Evolutionary conservation across 2,113 vertebrate genomes (phyloP).

Genomic region (Donacobius atricapilla): DNA sequence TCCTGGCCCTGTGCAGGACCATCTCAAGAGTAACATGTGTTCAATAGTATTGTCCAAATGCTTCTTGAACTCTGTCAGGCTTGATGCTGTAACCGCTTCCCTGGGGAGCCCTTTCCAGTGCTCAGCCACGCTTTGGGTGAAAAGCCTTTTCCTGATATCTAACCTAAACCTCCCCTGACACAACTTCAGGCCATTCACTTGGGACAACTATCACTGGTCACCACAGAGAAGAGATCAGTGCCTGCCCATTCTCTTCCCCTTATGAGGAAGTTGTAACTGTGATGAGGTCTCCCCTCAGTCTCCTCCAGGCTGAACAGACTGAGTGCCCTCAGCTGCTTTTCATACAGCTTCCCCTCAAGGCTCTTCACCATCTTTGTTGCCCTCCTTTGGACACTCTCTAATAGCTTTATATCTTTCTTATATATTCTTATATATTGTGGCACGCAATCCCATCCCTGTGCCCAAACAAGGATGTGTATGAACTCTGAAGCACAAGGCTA

Average conservation of each 20-base stretch:
- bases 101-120: not conserved
- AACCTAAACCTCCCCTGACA: not conserved
- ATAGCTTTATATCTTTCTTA: not conserved
- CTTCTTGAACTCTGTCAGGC: not conserved
- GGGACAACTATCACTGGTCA: too few species aligned
- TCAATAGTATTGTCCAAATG: not conserved
- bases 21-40: not conserved
- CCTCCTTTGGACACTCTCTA: not conserved
- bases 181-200: not conserved
- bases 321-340: accelerated
- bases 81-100: not conserved
- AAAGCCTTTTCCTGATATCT: not conserved
- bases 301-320: not conserved
- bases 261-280: accelerated
- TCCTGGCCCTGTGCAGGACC: not conserved
- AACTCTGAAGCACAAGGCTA: not conserved
- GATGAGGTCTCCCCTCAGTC: not conserved
- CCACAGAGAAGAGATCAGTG: not conserved
- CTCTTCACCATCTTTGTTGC: not conserved
- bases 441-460: not conserved
- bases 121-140: accelerated
- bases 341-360: accelerated
- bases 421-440: too few species aligned
- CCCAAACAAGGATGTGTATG: not conserved
- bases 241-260: not conserved